Evolutionary conservation across 2,888 invertebrate species (phyloP).

Genomic region (Diabrotica balteata): DNA sequence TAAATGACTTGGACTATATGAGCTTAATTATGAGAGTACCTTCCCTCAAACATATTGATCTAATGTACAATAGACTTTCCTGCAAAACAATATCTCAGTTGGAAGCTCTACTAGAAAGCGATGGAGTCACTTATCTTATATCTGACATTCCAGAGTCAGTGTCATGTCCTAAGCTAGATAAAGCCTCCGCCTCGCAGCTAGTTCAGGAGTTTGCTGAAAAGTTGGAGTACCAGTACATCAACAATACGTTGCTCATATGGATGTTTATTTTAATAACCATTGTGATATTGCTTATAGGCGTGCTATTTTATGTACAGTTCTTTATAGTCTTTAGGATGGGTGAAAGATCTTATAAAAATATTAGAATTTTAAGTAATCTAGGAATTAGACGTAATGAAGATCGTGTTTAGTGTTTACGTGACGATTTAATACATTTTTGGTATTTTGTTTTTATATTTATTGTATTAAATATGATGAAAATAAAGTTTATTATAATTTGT

Average conservation of each 20-base stretch:
- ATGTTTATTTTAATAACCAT: conserved; percentile 42
- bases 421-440: too few relatives aligned
- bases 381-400: conserved; percentile 4
- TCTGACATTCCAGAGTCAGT: background rate
- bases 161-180: conserved; percentile 24
- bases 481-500: too few relatives aligned
- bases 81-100: conserved; percentile 52
- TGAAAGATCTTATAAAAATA: background rate
- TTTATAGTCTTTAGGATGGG: conserved; percentile 36
- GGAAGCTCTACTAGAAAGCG: conserved; percentile 46
- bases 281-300: conserved; percentile 42
- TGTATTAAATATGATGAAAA: too few relatives aligned
- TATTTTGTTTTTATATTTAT: too few relatives aligned
- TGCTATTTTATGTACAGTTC: conserved; percentile 50
- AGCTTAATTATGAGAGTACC: conserved; percentile 49
- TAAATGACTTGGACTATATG: conserved; percentile 51
- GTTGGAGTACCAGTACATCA: conserved; percentile 13
- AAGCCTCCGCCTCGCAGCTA: conserved; percentile 12
- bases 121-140: conserved; percentile 42
- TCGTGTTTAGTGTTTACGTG: conserved; percentile 1
- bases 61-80: conserved; percentile 49
- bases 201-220: conserved; percentile 18
- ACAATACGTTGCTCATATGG: conserved; percentile 32
- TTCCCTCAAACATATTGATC: conserved; percentile 44
- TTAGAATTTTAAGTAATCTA: conserved; percentile 21